Percentiles rank a stretch among this genome's conserved stretches.
Conservation (phyloP, 2,113 vertebrate species). For the Triplophysa tibetana region DNA sequence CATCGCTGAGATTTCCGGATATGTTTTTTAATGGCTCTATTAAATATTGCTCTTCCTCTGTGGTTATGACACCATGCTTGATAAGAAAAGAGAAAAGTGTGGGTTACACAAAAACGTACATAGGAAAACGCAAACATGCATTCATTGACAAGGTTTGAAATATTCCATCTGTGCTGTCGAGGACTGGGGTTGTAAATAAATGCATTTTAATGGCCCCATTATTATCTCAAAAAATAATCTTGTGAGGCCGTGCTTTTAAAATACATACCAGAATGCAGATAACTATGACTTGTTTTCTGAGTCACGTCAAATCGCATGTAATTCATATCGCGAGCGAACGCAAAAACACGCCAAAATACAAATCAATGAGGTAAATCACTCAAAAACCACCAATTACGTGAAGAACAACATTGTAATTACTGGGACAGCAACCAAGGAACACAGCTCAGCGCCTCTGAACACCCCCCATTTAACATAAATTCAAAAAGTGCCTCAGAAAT, state of each 20-base stretch:
- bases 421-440: conserved; percentile 57
- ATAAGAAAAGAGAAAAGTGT: conserved; percentile 56
- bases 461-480: conserved; percentile 51
- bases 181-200: conserved; percentile 2
- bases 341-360: conserved; percentile 45
- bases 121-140: neutral
- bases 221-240: conserved; percentile 14
- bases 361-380: conserved; percentile 57
- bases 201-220: neutral
- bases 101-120: conserved; percentile 47
- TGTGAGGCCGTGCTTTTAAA: conserved; percentile 15
- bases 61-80: conserved; percentile 97
- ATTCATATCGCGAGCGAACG: conserved; percentile 51
- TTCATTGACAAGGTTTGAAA: conserved; percentile 10
- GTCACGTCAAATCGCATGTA: conserved; percentile 40
- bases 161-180: conserved; percentile 23
- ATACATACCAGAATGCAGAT: conserved; percentile 20
- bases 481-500: conserved; percentile 54
- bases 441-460: conserved; percentile 50
- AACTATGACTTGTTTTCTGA: conserved; percentile 23
- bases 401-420: conserved; percentile 60
- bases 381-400: conserved; percentile 59
- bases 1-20: conserved; percentile 83
- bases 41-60: conserved; percentile 98
- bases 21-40: conserved; percentile 95